A percentile compares a stretch with the other conserved stretches of the same genome.
Conservation (phyloP, 2,888 invertebrate species). For the Dione juno region DNA sequence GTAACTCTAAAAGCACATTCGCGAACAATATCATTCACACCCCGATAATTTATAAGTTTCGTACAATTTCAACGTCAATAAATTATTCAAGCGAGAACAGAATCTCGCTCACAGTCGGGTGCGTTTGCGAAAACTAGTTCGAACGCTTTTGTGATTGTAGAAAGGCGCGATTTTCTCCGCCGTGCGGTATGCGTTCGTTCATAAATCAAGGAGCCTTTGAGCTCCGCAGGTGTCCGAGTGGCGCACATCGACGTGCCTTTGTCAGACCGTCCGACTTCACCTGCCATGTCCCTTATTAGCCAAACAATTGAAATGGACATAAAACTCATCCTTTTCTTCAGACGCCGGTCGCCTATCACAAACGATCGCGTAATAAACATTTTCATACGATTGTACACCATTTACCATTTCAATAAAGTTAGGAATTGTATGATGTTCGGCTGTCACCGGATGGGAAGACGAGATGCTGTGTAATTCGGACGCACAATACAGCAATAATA, state of each 20-base stretch:
- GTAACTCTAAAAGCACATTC: constrained; percentile 41
- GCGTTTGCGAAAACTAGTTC: constrained; percentile 49
- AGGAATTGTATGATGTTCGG: constrained; percentile 36
- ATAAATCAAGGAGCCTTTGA: constrained; percentile 66
- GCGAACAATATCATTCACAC: constrained; percentile 42
- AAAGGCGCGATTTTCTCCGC: constrained; percentile 73
- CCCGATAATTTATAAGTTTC: constrained; percentile 46
- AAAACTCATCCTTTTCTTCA: constrained; percentile 42
- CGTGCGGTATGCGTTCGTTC: constrained; percentile 55
- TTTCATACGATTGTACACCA: constrained; percentile 34
- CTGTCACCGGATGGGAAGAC: constrained; percentile 75
- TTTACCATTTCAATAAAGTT: constrained; percentile 43
- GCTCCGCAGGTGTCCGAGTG: constrained; percentile 68
- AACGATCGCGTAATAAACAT: constrained; percentile 29
- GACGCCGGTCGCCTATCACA: constrained; percentile 24
- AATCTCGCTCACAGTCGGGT: constrained; percentile 42
- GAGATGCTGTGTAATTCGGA: constrained; percentile 78
- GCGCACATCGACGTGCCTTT: constrained; percentile 57
- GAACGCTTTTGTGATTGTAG: constrained; percentile 50
- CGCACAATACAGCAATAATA: constrained; percentile 80
- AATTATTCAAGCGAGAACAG: constrained; percentile 42
- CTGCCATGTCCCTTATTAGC: constrained; percentile 68
- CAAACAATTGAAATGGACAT: constrained; percentile 54
- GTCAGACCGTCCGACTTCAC: constrained; percentile 61
- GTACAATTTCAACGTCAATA: constrained; percentile 45